Base-by-base conservation (phyloP, 2,113 vertebrate species). In the Capra hircus region DNA sequence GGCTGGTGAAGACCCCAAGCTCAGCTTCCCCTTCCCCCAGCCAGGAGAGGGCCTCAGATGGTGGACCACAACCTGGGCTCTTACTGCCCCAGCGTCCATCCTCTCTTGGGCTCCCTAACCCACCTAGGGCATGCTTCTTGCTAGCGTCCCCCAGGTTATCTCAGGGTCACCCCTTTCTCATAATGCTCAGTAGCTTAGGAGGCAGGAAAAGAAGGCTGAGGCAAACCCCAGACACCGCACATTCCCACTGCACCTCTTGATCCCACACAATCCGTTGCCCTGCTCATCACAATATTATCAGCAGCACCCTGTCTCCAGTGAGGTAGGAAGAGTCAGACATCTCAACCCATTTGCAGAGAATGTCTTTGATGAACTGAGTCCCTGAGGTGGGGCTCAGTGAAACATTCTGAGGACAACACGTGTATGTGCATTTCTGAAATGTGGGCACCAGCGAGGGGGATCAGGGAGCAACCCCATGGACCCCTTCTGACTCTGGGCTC, bases 401-500 rank as follows among this genome's bases (percentile, higher is more conserved):
- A 30, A 23, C 17, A 13, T 43, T 7, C 1, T 3, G 50, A 40
- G 67, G 27, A 30, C 6, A 5, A 45, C 7, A 2, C 2, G 15
- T 27, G 36, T 48, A 33, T 30, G 43, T n/a, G 28, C n/a, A 9
- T 9, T 57, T 11, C 17, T 1, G 3, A 71, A 30, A 17, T 1
- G 7, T 28, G 25, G 17, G 57, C 78, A 8, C 43, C n/a, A 15
- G 74, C 0, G 36, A 16, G 28, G 59, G 60, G 8, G 11, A 3
- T 50, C 25, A 0, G 80, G 48, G 36, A 71, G 11, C 2, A 1
- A 3, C 30, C 81, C 14, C 17, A 0, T 3, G 0, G n/a, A n/a
- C 40, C 3, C 57, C 62, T 33, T 57, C 88, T 95, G 82, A 90
- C 88, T 50, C 67, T 78, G 0, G 0, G 10, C 43, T 48, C 60